Evolutionary conservation across 2,797 vertebrate genomes (phyloP), one percentile per base, ranked within the genome.

Genomic region (Ceryle rudis): DNA sequence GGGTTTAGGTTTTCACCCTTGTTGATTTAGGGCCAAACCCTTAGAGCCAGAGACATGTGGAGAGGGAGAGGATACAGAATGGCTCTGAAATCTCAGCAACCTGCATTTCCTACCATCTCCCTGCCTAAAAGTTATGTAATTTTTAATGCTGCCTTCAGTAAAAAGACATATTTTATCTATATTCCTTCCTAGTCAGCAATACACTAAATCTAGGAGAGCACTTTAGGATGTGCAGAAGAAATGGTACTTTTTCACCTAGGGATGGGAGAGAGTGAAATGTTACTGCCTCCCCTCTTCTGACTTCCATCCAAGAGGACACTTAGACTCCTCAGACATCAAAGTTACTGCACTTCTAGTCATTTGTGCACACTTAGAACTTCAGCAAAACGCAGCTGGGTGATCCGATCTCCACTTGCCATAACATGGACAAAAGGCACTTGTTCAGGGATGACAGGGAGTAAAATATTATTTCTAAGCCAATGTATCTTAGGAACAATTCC

Each of bases 381-480:
- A 86, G 75, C 44, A 84, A 85, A 95, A 79, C 1, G 10, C 42
- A 87, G 73, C 8, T 51, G 58, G 39, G 37, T 44, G 39, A 95
- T 58, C 61, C 89, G 57, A 39, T 77, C 33, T 46, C 51, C 74
- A 35, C 78, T 93, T 51, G 62, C 89, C 33, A 3, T 52, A 61
- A 29, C 49, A 78, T 3, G 0, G 75, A 75, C 73, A 93, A 82
- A 90, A 92, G 64, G 37, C 54, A 91, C 35, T 86, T 84, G 41
- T 55, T 84, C 73, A 69, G 58, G 28, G 54, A 87, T 81, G 78
- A 93, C 81, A 91, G 21, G 58, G 22, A 95, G 44, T 42, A 81
- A 94, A 94, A 67, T 71, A 72, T 14, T 61, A 62, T 71, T 95
- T 92, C 86, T 67, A 81, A 91, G 72, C 79, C 72, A 83, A 29